Evolutionary conservation across 1,140 invertebrate species (phyloP).

Genomic region (Procambarus clarkii): DNA sequence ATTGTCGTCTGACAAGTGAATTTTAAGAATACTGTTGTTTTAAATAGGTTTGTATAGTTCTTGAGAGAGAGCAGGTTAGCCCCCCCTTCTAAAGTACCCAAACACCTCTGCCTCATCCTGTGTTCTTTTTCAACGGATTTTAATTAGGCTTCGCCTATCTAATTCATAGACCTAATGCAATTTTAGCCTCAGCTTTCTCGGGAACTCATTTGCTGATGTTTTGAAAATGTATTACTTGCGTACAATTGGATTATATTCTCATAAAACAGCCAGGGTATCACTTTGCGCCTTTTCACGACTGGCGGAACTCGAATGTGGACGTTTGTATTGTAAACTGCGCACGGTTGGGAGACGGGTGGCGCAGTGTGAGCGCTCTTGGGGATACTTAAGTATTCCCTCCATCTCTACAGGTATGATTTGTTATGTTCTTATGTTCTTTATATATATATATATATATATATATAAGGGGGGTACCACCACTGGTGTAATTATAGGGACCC

Average conservation of each 20-base stretch:
- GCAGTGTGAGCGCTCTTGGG: too few species aligned
- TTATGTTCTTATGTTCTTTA: too few species aligned
- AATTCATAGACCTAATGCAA: conserved; percentile 53
- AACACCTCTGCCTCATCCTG: neutral
- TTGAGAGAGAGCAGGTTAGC: too few species aligned
- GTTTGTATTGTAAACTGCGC: neutral
- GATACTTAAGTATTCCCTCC: too few species aligned
- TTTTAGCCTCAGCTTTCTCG: conserved; percentile 39
- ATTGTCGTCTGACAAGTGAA: too few species aligned
- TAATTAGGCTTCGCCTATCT: conserved; percentile 44
- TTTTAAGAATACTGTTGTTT: too few species aligned
- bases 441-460: too few species aligned
- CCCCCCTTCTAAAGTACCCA: neutral
- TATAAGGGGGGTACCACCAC: too few species aligned
- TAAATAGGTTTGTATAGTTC: too few species aligned
- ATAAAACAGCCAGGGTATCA: conserved; percentile 36
- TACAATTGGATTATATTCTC: conserved; percentile 24
- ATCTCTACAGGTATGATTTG: too few species aligned
- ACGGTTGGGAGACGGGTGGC: too few species aligned
- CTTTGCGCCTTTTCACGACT: neutral
- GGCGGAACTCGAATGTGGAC: neutral
- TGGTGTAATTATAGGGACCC: too few species aligned
- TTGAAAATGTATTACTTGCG: conserved; percentile 60
- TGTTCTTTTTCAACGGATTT: conserved; percentile 28
- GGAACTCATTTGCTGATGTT: conserved; percentile 60